Base-by-base conservation (phyloP, 2,113 vertebrate genomes). In the Eubucco bourcierii region DNA sequence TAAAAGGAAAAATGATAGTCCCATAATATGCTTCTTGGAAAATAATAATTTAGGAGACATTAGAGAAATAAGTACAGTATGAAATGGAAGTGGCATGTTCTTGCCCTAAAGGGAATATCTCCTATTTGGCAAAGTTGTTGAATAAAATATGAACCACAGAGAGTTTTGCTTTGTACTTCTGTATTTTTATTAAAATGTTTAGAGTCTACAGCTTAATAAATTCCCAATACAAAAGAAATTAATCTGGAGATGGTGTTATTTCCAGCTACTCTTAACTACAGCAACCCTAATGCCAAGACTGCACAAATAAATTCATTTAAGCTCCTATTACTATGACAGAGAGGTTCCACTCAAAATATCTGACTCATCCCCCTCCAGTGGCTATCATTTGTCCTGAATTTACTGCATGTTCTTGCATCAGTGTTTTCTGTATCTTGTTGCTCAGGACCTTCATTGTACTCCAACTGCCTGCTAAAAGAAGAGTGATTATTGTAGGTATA, bases 21-120 rank as follows among this genome's bases (percentile, higher is more conserved):
- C 74, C 21, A 8, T 89, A 94, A 95, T 87, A 91, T 59, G 33
- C 52, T 94, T 94, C 81, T 94, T 92, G 87, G 77, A 92, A 97
- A 97, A 96, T 87, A 90, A 87, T 89, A 24, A 94, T 95, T 96
- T 94, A 91, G 68, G 75, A 94, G 65, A 89, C 87, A 92, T 95
- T 95, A 90, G 53, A 73, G 56, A 86, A 95, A 93, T 93, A 95
- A 94, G 77, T 93, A 93, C 65, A 94, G 20, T 95, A 93, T 70
- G 63, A 92, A 92, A 94, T 85, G 44, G 72, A 91, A 85, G 63
- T 88, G 94, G 59, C 78, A 31, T 79, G 85, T 92, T 67, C 93
- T 94, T 95, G 18, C 87, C 92, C 93, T 92, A n/a, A 94, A 93
- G 95, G 78, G 10, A 24, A 56, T 93, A 34, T 59, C 56, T 93